Evolutionary conservation across 2,797 vertebrate species (phyloP).

Genomic region (Siniperca scherzeri): DNA sequence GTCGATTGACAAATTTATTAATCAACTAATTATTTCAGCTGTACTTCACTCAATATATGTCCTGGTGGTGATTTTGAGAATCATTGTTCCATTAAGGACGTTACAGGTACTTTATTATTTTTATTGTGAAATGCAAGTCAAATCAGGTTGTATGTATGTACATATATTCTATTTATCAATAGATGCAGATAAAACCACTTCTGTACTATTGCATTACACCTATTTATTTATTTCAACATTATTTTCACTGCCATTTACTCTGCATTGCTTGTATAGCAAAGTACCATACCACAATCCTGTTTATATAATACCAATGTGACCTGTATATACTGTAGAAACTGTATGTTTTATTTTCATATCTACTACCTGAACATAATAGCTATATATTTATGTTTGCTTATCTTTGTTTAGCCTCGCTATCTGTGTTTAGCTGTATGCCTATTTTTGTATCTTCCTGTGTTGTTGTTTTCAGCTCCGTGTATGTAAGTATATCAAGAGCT

Average conservation of each 20-base stretch:
- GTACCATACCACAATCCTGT: not conserved
- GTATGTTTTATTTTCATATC: slow-evolving; percentile 18
- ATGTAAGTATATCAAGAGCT: not conserved
- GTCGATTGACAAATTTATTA: not conserved
- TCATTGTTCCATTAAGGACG: not conserved
- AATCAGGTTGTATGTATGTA: not conserved
- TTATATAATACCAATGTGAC: not conserved
- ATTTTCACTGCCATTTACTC: not conserved
- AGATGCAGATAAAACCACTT: not conserved
- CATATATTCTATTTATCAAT: no score
- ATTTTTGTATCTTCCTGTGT: not conserved
- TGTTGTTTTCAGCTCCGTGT: slow-evolving; percentile 23
- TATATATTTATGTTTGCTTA: slow-evolving; percentile 17
- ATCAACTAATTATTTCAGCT: no score
- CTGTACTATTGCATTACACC: not conserved
- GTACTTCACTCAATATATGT: not conserved
- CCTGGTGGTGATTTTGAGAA: not conserved
- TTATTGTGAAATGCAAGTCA: not conserved
- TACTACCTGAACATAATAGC: slow-evolving; percentile 4
- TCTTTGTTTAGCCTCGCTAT: slow-evolving; percentile 24
- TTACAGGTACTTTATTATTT: not conserved
- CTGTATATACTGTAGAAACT: slow-evolving; percentile 6
- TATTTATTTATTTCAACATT: not conserved
- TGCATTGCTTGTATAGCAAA: not conserved
- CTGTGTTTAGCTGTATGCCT: slow-evolving; percentile 8